Base-by-base conservation (phyloP, 2,797 vertebrate species). In the Sebastes diaconus region DNA sequence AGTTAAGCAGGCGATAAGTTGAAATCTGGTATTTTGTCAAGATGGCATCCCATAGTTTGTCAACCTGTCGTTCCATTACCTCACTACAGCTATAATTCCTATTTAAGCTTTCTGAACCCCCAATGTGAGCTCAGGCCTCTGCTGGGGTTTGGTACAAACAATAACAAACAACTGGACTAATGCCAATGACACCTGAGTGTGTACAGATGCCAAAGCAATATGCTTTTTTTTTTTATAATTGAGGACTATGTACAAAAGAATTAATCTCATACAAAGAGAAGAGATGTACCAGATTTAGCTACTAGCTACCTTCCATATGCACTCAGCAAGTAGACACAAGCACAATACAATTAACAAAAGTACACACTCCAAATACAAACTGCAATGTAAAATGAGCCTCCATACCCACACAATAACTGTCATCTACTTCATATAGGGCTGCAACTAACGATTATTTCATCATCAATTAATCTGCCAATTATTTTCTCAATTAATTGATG, bases 31-130 rank as follows among this genome's bases (percentile, higher is more conserved):
- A 68, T 71, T 66, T 66, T 79, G 29, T 84, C 52, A 34, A 30
- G 77, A 55, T 75, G 59, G 61, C 54, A 27, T 80, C 58, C 76
- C 13, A 61, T 34, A 52, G 68, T 81, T 78, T 72, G 39, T 84
- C 69, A 75, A 54, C 27, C 73, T 80, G 79, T 27, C 18, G 20
- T 72, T 88, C 32, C 65, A 78, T 83, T 66, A 76, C 36, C 34
- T 74, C 72, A 58, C 75, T 72, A 50, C 27, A 73, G 65, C 55
- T 64, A 52, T 79, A 79, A 86, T 75, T 77, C 77, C 75, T 61
- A n/a, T 73, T 32, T 77, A 74, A 87, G 63, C 67, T 85, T 81
- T 68, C 25, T 55, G 58, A 75, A 75, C 79, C 76, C 77, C 61
- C 59, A 77, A 66, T 65, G 64, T 58, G 75, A 77, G 75, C 27